Base-by-base conservation (phyloP, 2,113 vertebrate species). In the Mastomys natalensis region DNA sequence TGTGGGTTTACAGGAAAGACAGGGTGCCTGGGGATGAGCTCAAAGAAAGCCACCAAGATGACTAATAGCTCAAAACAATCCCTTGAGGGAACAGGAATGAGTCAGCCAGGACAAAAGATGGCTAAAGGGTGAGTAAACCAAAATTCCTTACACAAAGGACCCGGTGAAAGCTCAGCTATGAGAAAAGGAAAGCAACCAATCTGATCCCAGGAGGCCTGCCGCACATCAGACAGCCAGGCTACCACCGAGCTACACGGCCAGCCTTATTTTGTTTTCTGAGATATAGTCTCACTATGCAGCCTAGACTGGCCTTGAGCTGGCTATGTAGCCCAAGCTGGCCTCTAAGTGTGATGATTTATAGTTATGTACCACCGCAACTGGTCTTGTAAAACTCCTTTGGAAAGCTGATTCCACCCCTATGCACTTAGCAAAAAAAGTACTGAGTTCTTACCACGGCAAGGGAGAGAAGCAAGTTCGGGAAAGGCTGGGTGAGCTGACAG, bases 31-130 rank as follows among this genome's bases (percentile, higher is more conserved):
- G 62, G 85, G 34, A 86, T 53, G 51, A 72, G 85, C 58, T 90
- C 88, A 92, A 19, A 95, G 94, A 91, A 93, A 92, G 26, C 26
- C 68, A 80, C 43, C 29, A 51, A 66, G 16, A 78, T 90, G 93
- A 95, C 90, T 87, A 85, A 93, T 24, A 24, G 37, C 77, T 66
- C 64, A 4, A 77, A 94, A 95, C 78, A 88, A 7, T 89, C 40
- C 62, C 17, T 15, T 53, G 51, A n/a, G 60, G 93, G 85, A 72
- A 76, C 5, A 26, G 60, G 74, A 87, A 37, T 93, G 95, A 95
- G 74, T 97, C 95, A 93, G 74, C n/a, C 19, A 19, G 45, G 89
- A 64, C 55, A 85, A 96, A 76, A 51, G 74, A 66, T 31, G 26
- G 26, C 37, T 29, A 43, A 53, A 62, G n/a, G n/a, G 55, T 81